phyloP scores from a whole-genome alignment of 2,113 vertebrate species.

The Pardalotus punctatus region DNA sequence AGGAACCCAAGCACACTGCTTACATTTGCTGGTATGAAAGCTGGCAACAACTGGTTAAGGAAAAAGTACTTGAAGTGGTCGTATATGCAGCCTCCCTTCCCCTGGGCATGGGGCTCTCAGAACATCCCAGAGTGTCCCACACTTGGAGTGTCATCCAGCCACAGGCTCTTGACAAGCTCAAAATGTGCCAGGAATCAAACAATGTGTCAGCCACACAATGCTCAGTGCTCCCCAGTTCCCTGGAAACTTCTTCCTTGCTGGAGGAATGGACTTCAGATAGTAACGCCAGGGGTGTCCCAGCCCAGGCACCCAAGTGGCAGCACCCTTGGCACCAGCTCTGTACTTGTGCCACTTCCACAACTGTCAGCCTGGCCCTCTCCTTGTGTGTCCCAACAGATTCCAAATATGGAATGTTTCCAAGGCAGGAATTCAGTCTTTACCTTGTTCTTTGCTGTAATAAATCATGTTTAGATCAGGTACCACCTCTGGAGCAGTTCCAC shows the following conservation, averaged over 20 bases:
- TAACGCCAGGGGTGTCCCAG: rapidly evolving
- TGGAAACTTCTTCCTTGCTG: not conserved
- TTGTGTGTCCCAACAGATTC: rapidly evolving
- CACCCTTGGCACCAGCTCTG: not conserved
- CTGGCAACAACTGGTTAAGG: not conserved
- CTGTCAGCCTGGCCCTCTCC: not conserved
- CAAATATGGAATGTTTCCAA: not conserved
- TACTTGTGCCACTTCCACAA: not conserved
- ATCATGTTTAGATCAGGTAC: rapidly evolving
- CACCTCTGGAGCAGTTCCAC: not conserved
- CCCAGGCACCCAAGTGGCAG: not conserved
- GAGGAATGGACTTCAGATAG: not conserved
- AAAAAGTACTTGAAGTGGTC: not conserved
- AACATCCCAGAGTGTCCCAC: rapidly evolving
- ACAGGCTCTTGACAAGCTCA: not conserved
- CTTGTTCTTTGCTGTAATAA: not conserved
- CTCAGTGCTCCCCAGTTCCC: not conserved
- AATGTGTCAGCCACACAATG: not conserved
- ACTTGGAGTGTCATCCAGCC: not conserved
- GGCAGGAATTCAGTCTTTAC: not conserved
- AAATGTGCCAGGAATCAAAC: not conserved
- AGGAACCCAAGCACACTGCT: not conserved
- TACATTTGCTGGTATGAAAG: not conserved
- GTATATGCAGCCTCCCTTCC: not conserved
- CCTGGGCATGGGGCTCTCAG: not conserved